Evolutionary conservation across 1,140 invertebrate genomes (phyloP).

Genomic region (Lamellibrachia luymesi): DNA sequence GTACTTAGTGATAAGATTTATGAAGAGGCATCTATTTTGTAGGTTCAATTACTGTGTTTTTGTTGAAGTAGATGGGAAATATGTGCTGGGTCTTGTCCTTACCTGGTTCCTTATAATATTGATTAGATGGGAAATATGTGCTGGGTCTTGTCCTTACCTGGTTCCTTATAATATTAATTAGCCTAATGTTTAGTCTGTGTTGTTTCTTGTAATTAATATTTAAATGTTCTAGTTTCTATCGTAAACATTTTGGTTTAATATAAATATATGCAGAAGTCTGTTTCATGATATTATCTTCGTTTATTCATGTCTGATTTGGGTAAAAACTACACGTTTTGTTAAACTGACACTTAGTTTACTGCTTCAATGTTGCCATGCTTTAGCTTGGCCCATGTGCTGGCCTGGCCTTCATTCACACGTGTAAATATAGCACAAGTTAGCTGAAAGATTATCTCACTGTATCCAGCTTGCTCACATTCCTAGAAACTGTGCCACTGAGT

Average conservation of each 20-base stretch:
- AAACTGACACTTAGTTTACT: too few relatives aligned
- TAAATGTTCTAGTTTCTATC: background rate
- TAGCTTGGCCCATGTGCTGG: background rate
- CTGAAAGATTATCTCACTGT: background rate
- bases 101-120: too few relatives aligned
- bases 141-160: too few relatives aligned
- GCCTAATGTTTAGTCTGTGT: background rate
- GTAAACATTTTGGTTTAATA: background rate
- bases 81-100: too few relatives aligned
- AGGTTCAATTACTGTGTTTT: background rate
- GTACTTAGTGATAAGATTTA: background rate
- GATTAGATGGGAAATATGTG: too few relatives aligned
- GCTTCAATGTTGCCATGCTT: background rate
- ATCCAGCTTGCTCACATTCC: background rate
- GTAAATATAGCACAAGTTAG: background rate
- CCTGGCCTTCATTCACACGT: background rate
- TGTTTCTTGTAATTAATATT: background rate
- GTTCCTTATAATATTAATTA: background rate
- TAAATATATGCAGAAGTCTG: background rate
- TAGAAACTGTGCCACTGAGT: background rate
- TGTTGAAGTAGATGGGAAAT: too few relatives aligned
- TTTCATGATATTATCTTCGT: background rate
- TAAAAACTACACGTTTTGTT: background rate
- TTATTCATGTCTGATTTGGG: background rate
- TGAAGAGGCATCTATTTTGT: background rate